These are phyloP conservation scores for Tarsius wallacei DNA, from an alignment of 2,797 vertebrate genomes.

Conservation along the genomic window DNA sequence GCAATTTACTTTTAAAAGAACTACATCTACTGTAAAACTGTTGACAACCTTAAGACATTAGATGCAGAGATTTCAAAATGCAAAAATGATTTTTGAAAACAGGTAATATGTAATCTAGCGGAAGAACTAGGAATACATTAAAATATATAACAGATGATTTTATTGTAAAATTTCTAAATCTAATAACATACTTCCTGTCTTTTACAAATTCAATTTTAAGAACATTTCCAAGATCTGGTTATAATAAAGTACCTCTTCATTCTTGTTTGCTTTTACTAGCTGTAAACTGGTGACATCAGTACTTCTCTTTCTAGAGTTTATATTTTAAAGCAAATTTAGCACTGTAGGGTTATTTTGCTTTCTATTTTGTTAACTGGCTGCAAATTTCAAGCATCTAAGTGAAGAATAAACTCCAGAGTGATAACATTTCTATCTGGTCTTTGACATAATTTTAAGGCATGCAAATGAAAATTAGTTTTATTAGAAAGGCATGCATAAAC, in stretches of 20 bases:
- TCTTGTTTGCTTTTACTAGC: conserved; percentile 51
- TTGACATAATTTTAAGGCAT: conserved; percentile 84
- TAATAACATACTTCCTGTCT: conserved; percentile 71
- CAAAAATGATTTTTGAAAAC: conserved; percentile 64
- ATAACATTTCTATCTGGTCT: conserved; percentile 75
- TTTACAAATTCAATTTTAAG: conserved; percentile 75
- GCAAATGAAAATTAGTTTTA: conserved; percentile 84
- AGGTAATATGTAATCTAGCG: background rate
- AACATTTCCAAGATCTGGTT: conserved; percentile 73
- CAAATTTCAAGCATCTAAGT: conserved; percentile 67
- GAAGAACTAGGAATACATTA: conserved; percentile 34
- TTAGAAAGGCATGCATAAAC: conserved; percentile 70
- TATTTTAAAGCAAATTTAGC: conserved; percentile 84
- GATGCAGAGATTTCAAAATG: conserved; percentile 34
- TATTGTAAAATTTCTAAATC: conserved; percentile 70
- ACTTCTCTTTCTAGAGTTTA: conserved; percentile 41
- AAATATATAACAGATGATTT: conserved; percentile 65
- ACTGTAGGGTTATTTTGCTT: conserved; percentile 55
- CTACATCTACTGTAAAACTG: conserved; percentile 4
- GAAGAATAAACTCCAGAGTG: conserved; percentile 49
- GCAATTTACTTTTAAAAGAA: conserved; percentile 60
- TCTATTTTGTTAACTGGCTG: conserved; percentile 68
- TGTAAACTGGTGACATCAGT: conserved; percentile 12
- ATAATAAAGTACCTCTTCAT: conserved; percentile 70
- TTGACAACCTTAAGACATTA: conserved; percentile 48